Conservation (phyloP, 2,888 invertebrate species). For the Oxystoma pomonae region DNA sequence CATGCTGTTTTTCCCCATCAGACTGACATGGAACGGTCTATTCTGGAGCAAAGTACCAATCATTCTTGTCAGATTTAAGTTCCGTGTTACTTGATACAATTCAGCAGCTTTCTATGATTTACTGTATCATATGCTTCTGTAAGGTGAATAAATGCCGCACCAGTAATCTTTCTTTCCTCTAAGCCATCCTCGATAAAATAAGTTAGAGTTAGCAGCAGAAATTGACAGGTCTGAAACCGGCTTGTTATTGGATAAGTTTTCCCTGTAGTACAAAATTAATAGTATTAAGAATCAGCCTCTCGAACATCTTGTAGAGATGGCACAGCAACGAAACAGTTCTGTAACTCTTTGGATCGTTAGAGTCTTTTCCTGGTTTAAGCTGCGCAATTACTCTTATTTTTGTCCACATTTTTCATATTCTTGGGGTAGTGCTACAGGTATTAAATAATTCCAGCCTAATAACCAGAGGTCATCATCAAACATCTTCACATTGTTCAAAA, state of each 20-base stretch:
- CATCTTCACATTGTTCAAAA: no score
- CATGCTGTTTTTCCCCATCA: no score
- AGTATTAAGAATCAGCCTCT: background rate
- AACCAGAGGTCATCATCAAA: no score
- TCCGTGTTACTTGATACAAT: background rate
- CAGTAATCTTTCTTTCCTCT: background rate
- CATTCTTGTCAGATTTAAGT: background rate
- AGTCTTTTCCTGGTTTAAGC: background rate
- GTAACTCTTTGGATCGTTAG: background rate
- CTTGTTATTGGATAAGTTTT: background rate
- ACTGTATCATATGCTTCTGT: background rate
- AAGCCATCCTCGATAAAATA: background rate
- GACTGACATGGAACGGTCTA: background rate
- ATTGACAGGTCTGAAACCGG: background rate
- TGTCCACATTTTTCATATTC: background rate
- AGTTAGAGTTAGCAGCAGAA: background rate
- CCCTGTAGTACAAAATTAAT: background rate
- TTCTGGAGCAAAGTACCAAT: constrained; percentile 1
- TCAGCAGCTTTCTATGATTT: background rate
- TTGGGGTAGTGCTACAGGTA: no score
- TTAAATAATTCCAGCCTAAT: no score
- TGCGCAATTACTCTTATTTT: background rate
- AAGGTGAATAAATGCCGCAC: background rate
- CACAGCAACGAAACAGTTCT: background rate
- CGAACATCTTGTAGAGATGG: background rate